A percentile compares a stretch with the other conserved stretches of the same genome.
phyloP scores from a whole-genome alignment of 2,888 invertebrate genomes.

The Oscheius onirici region DNA sequence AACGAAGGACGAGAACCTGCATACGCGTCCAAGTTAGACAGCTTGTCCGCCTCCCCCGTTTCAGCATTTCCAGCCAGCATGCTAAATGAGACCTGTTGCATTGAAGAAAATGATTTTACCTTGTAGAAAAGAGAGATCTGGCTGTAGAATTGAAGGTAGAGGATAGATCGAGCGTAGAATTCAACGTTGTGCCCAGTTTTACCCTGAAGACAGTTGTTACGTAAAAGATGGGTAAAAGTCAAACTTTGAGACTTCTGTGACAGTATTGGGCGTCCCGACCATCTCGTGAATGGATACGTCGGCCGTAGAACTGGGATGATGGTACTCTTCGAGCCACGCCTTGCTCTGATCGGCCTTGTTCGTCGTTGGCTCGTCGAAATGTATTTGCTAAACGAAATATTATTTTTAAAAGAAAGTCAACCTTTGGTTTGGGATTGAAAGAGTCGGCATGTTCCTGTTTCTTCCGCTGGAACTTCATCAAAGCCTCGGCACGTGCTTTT shows the following conservation, averaged over 20 bases:
- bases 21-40: constrained; percentile 15
- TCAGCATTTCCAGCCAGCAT: neutral
- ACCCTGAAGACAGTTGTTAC: neutral
- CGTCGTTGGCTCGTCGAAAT: too few species aligned
- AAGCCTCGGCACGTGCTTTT: neutral
- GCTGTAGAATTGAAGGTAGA: constrained; percentile 10
- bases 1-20: constrained; percentile 22
- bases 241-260: neutral
- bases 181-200: neutral
- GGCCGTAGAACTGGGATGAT: constrained; percentile 30
- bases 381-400: neutral
- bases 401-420: neutral
- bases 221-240: neutral
- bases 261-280: neutral
- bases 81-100: too few species aligned
- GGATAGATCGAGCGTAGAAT: neutral
- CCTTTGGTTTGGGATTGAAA: constrained; percentile 3
- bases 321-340: constrained; percentile 27
- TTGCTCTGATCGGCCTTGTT: neutral
- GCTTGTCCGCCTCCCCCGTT: neutral
- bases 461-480: neutral
- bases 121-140: constrained; percentile 12
- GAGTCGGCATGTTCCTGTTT: neutral
- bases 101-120: neutral
- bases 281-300: constrained; percentile 28